phyloP scores from a whole-genome alignment of 1,140 invertebrate species.

The Charaxes varanes region DNA sequence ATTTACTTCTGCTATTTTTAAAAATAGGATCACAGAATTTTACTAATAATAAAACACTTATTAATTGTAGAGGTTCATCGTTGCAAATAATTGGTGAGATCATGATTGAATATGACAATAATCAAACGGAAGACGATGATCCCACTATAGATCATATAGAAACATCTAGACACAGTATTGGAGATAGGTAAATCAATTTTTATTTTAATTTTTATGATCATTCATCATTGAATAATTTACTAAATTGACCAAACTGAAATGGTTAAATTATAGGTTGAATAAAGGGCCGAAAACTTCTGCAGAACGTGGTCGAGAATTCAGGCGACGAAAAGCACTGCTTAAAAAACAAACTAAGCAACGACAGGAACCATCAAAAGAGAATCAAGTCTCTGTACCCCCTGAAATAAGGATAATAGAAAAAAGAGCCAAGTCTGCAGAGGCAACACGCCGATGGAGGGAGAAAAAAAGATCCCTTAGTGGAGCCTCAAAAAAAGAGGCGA shows the following conservation, averaged over 20 bases:
- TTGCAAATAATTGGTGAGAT: conserved; percentile 8
- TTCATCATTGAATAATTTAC: neutral
- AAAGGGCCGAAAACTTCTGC: conserved; percentile 24
- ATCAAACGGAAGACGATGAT: conserved; percentile 10
- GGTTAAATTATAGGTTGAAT: conserved; percentile 20
- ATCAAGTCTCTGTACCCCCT: neutral
- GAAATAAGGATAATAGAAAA: conserved; percentile 8
- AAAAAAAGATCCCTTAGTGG: conserved; percentile 17
- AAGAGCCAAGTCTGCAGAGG: conserved; percentile 11
- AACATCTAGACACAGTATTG: conserved; percentile 6
- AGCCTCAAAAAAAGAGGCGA: conserved; percentile 21
- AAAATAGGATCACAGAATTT: conserved; percentile 3
- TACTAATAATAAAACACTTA: neutral
- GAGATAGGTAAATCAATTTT: conserved; percentile 8
- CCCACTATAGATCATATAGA: conserved; percentile 1
- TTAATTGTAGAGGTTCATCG: conserved; percentile 2
- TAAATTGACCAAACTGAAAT: conserved; percentile 6
- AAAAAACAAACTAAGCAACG: conserved; percentile 22
- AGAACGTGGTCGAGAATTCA: conserved; percentile 27
- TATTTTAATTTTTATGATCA: conserved; percentile 1
- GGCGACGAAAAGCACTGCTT: conserved; percentile 24
- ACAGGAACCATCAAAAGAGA: conserved; percentile 7
- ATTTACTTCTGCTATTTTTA: conserved; percentile 1
- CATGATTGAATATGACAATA: conserved; percentile 7
- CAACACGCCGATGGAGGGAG: conserved; percentile 12